Conservation (phyloP, 2,797 vertebrate species). For the Diplodus sargus region DNA sequence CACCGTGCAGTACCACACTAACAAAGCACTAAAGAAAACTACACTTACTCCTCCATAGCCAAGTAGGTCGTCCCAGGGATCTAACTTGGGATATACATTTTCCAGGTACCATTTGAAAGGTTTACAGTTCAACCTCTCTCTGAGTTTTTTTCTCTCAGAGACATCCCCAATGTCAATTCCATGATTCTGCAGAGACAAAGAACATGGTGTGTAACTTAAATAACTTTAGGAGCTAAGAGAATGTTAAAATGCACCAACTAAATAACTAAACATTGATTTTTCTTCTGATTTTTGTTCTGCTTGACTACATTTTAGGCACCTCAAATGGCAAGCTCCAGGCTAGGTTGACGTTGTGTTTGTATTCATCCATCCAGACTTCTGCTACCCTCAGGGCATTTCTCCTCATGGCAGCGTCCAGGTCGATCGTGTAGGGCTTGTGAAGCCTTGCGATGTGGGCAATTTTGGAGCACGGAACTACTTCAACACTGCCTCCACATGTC, state of each 20-base stretch:
- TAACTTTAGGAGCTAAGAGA: background rate
- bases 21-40: background rate
- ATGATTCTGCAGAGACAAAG: slow-evolving; percentile 77
- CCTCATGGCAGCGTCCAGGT: slow-evolving; percentile 88
- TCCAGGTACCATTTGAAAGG: slow-evolving; percentile 89
- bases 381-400: slow-evolving; percentile 93
- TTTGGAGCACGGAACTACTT: slow-evolving; percentile 93
- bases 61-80: slow-evolving; percentile 68
- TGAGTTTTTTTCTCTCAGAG: slow-evolving; percentile 83
- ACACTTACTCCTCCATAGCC: slow-evolving; percentile 78
- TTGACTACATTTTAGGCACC: slow-evolving; percentile 69
- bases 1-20: background rate
- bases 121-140: slow-evolving; percentile 85
- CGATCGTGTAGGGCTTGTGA: slow-evolving; percentile 92
- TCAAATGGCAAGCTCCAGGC: slow-evolving; percentile 93
- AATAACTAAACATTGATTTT: background rate
- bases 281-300: background rate
- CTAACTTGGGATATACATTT: slow-evolving; percentile 83
- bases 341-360: slow-evolving; percentile 92
- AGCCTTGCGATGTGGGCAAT: slow-evolving; percentile 93
- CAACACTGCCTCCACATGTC: slow-evolving; percentile 95
- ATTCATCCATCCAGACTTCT: slow-evolving; percentile 96
- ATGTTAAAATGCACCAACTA: background rate
- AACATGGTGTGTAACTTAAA: background rate
- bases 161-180: slow-evolving; percentile 86